phyloP scores from a whole-genome alignment of 1,140 invertebrate genomes.

The Kradibia gibbosae region DNA sequence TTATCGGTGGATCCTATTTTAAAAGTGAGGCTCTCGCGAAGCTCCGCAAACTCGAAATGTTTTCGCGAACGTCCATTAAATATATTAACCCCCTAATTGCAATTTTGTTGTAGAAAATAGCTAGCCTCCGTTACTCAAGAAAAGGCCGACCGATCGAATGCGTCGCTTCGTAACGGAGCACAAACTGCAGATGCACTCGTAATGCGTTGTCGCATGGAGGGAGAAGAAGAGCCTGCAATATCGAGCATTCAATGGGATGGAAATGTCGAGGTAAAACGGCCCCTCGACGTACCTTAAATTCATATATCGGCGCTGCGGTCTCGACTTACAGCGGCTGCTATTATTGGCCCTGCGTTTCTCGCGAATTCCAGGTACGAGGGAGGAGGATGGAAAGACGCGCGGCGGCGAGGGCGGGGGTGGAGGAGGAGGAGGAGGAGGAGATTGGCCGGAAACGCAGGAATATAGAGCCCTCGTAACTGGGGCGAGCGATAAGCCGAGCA shows the following conservation, averaged over 20 bases:
- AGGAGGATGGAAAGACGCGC: too few species aligned
- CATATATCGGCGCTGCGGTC: neutral
- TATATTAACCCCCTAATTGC: too few species aligned
- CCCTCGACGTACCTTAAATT: neutral
- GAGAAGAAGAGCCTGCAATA: neutral
- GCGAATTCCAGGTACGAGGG: neutral
- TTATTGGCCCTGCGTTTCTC: neutral
- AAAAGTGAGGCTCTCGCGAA: too few species aligned
- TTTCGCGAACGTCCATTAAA: too few species aligned
- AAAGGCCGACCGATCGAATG: neutral
- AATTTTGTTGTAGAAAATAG: too few species aligned
- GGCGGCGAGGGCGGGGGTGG: too few species aligned
- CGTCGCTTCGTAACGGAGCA: neutral
- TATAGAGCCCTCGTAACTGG: constrained; percentile 36
- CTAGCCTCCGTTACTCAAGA: neutral
- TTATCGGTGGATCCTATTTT: too few species aligned
- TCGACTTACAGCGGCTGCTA: neutral
- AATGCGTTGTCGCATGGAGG: neutral
- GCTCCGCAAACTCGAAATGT: too few species aligned
- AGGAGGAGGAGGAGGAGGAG: neutral
- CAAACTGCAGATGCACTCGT: neutral
- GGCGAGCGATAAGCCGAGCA: constrained; percentile 42
- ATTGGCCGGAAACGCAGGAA: constrained; percentile 4
- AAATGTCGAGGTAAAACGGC: constrained; percentile 4
- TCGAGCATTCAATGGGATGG: neutral